phyloP scores from a whole-genome alignment of 23 tunicate genomes.

The Ciona savignyi region DNA sequence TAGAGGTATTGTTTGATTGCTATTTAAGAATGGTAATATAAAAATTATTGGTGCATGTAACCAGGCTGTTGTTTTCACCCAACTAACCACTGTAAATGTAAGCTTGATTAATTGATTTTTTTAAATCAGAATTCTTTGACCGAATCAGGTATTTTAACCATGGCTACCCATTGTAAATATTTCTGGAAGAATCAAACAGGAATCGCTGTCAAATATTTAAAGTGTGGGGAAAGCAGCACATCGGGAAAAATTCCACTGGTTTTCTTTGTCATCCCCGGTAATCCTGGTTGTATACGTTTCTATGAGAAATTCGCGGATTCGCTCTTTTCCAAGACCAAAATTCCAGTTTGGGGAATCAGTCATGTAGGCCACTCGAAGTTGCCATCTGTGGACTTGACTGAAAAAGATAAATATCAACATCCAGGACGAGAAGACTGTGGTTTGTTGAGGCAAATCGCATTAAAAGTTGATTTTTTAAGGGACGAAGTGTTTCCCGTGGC shows the following conservation, averaged over 20 bases:
- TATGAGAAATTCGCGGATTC: conserved; percentile 72
- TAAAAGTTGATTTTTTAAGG: conserved; percentile 45
- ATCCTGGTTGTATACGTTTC: conserved; percentile 80
- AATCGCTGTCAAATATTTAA: conserved; percentile 35
- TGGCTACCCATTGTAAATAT: conserved; percentile 22
- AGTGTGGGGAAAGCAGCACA: background rate
- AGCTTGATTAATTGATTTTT: too few relatives aligned
- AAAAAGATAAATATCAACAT: too few relatives aligned
- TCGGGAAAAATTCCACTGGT: background rate
- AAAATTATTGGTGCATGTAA: too few relatives aligned
- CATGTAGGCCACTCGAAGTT: conserved; percentile 67
- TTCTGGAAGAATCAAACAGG: conserved; percentile 39
- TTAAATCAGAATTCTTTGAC: too few relatives aligned
- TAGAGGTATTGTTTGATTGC: too few relatives aligned
- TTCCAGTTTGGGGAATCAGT: conserved; percentile 74
- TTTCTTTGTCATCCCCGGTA: conserved; percentile 78
- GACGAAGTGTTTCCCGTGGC: conserved; percentile 44
- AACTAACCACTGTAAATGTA: too few relatives aligned
- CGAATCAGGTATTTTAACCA: too few relatives aligned
- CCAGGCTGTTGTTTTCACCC: too few relatives aligned
- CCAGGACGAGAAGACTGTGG: conserved; percentile 52
- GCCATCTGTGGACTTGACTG: background rate
- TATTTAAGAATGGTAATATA: too few relatives aligned
- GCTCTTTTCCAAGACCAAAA: conserved; percentile 15
- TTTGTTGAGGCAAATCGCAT: conserved; percentile 52